Conservation (phyloP, 2,888 invertebrate genomes). For the Heliconius sara region DNA sequence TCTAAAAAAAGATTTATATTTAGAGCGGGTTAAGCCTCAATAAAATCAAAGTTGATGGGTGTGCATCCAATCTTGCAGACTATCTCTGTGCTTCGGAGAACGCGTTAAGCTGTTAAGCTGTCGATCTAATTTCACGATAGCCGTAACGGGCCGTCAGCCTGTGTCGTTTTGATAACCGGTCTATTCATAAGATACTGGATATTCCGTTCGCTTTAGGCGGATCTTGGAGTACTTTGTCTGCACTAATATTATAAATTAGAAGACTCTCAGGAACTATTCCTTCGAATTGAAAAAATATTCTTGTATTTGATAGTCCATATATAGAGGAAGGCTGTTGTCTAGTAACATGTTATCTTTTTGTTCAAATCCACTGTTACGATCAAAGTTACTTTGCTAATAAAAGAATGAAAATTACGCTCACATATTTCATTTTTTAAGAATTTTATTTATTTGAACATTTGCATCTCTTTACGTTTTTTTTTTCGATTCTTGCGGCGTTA, state of each 20-base stretch:
- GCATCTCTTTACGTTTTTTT: too few relatives aligned
- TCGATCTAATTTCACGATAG: slow-evolving; percentile 21
- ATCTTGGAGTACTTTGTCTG: neutral
- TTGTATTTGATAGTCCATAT: neutral
- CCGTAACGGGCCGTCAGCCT: slow-evolving; percentile 11
- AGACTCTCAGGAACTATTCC: neutral
- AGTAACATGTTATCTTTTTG: too few relatives aligned
- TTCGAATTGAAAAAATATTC: neutral
- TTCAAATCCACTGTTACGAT: too few relatives aligned
- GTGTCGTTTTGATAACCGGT: slow-evolving; percentile 12
- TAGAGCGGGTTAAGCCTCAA: neutral
- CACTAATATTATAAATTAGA: neutral
- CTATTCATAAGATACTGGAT: neutral
- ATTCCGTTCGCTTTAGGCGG: neutral
- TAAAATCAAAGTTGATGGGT: slow-evolving; percentile 10
- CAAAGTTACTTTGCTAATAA: too few relatives aligned
- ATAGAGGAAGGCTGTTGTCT: too few relatives aligned
- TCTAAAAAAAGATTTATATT: neutral
- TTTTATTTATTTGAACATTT: too few relatives aligned
- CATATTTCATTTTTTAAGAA: too few relatives aligned
- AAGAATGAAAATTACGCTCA: too few relatives aligned
- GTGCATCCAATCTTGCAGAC: slow-evolving; percentile 13
- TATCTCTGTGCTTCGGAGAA: slow-evolving; percentile 14
- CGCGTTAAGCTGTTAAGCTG: slow-evolving; percentile 20
- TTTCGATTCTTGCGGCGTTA: too few relatives aligned